A percentile compares a stretch with the other conserved stretches of the same genome.
These are phyloP conservation scores for Danaus melanippus DNA, from an alignment of 1,140 invertebrate genomes.

Conservation along the genomic window DNA sequence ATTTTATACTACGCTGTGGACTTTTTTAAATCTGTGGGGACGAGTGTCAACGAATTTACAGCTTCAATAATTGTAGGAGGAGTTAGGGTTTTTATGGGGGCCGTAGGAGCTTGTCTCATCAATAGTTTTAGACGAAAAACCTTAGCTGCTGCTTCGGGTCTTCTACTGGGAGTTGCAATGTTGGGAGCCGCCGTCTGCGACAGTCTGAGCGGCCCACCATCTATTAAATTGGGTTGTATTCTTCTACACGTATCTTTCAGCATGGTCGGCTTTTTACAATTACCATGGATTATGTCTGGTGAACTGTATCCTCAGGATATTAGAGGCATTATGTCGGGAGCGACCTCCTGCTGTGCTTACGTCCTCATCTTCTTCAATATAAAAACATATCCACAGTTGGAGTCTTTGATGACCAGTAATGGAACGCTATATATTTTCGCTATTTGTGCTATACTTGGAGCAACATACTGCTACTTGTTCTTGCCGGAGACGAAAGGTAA, in stretches of 20 bases:
- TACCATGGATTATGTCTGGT: slow-evolving; percentile 84
- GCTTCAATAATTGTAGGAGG: slow-evolving; percentile 83
- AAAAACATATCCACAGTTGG: slow-evolving; percentile 79
- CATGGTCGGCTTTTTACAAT: slow-evolving; percentile 81
- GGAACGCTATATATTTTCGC: slow-evolving; percentile 85
- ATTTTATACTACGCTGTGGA: slow-evolving; percentile 84
- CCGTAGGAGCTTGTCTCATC: slow-evolving; percentile 78
- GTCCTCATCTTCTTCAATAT: slow-evolving; percentile 79
- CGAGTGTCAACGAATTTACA: slow-evolving; percentile 78
- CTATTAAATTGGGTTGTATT: slow-evolving; percentile 76
- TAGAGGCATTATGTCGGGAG: slow-evolving; percentile 78
- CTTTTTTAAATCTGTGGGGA: slow-evolving; percentile 78
- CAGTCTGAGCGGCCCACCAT: slow-evolving; percentile 61
- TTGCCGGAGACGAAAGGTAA: slow-evolving; percentile 88
- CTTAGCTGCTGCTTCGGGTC: slow-evolving; percentile 77
- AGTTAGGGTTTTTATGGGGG: slow-evolving; percentile 78
- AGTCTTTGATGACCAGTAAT: slow-evolving; percentile 74
- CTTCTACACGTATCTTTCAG: slow-evolving; percentile 79
- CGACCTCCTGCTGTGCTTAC: slow-evolving; percentile 81
- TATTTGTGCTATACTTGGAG: slow-evolving; percentile 76
- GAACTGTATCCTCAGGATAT: slow-evolving; percentile 81
- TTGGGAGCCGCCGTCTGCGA: slow-evolving; percentile 72
- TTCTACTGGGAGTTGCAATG: slow-evolving; percentile 77
- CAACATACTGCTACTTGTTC: slow-evolving; percentile 77
- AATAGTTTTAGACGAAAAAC: slow-evolving; percentile 78